Conservation (phyloP, 2,888 invertebrate species). For the Drosophila mimica region DNA sequence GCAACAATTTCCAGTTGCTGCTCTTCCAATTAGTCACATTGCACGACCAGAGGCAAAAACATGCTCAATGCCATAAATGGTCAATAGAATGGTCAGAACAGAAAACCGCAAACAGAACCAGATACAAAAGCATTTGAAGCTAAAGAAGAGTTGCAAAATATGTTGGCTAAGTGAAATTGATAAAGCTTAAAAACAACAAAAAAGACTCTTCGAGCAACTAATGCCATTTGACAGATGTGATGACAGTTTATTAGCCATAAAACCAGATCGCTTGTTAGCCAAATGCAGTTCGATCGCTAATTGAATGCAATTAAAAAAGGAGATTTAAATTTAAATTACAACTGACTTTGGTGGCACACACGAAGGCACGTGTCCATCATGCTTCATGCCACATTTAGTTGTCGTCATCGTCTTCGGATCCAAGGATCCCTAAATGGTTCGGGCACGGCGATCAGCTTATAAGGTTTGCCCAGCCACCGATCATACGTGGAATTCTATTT, state of each 20-base stretch:
- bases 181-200: background rate
- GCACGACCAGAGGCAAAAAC: slow-evolving; percentile 65
- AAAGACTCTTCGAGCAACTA: slow-evolving; percentile 10
- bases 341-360: slow-evolving; percentile 32
- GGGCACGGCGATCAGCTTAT: slow-evolving; percentile 57
- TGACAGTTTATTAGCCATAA: slow-evolving; percentile 47
- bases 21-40: slow-evolving; percentile 76
- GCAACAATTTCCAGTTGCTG: slow-evolving; percentile 64
- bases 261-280: slow-evolving; percentile 20
- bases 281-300: slow-evolving; percentile 57
- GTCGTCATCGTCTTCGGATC: slow-evolving; percentile 7
- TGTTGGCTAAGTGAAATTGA: slow-evolving; percentile 4
- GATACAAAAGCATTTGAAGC: slow-evolving; percentile 2
- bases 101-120: slow-evolving; percentile 3
- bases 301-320: slow-evolving; percentile 78
- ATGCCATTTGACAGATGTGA: slow-evolving; percentile 33
- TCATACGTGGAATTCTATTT: slow-evolving; percentile 71
- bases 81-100: slow-evolving; percentile 35
- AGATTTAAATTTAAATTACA: slow-evolving; percentile 71
- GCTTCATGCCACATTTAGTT: slow-evolving; percentile 50
- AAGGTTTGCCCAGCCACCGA: slow-evolving; percentile 60
- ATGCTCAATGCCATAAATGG: slow-evolving; percentile 65
- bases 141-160: slow-evolving; percentile 1
- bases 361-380: slow-evolving; percentile 67
- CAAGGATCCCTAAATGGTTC: slow-evolving; percentile 60